Conservation (phyloP, 2,888 invertebrate genomes). For the Malthinus seriepunctatus region DNA sequence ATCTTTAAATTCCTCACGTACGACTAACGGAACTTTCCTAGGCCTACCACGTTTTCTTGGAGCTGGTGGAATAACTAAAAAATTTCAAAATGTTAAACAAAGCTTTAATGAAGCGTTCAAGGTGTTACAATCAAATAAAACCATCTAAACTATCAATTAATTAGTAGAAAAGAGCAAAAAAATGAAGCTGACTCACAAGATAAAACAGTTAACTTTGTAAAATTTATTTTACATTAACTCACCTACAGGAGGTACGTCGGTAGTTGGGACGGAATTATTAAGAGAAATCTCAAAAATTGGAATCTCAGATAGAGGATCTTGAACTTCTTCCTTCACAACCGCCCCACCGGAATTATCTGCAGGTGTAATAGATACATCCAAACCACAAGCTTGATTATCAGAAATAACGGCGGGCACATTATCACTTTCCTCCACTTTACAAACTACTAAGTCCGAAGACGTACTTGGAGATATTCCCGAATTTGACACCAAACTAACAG, state of each 20-base stretch:
- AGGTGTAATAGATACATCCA: slow-evolving; percentile 4
- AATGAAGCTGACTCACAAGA: no score
- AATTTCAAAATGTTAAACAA: not conserved
- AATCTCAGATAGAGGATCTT: slow-evolving; percentile 39
- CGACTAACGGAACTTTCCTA: slow-evolving; percentile 54
- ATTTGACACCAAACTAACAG: slow-evolving; percentile 27
- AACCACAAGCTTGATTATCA: not conserved
- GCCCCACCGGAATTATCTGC: not conserved
- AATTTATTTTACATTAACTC: not conserved
- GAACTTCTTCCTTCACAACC: slow-evolving; percentile 28
- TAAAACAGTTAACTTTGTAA: no score
- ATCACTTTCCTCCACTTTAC: not conserved
- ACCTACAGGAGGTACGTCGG: slow-evolving; percentile 3
- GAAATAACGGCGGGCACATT: not conserved
- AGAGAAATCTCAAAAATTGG: slow-evolving; percentile 41
- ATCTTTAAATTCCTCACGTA: slow-evolving; percentile 49
- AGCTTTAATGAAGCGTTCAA: no score
- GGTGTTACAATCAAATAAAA: no score
- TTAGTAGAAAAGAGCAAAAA: slow-evolving; percentile 37
- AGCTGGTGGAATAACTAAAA: slow-evolving; percentile 36
- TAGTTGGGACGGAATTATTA: slow-evolving; percentile 22
- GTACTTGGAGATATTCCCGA: not conserved
- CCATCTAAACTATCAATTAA: slow-evolving; percentile 38
- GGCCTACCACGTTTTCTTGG: slow-evolving; percentile 58
- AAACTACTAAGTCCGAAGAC: not conserved